phyloP scores from a whole-genome alignment of 1,140 invertebrate species.

The Protaetia brevitarsis region DNA sequence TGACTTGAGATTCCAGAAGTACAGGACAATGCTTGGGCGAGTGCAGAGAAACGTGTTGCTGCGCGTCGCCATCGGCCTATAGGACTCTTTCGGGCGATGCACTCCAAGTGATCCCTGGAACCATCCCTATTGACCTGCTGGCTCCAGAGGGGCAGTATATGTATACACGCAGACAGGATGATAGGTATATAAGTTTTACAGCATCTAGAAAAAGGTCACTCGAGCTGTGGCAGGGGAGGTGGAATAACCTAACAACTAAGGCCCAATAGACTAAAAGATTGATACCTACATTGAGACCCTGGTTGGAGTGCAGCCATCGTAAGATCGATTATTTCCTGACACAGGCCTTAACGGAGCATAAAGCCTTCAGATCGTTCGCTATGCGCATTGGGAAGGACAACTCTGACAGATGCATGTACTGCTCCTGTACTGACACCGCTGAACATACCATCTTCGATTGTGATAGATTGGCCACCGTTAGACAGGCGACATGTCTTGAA shows the following conservation, averaged over 20 bases:
- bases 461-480: no score
- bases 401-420: no score
- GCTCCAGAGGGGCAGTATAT: conserved; percentile 17
- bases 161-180: not conserved
- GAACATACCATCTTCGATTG: no score
- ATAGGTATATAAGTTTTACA: not conserved
- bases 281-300: conserved; percentile 14
- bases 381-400: not conserved
- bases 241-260: conserved; percentile 6
- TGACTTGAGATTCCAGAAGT: conserved; percentile 5
- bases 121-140: conserved; percentile 13
- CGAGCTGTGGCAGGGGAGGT: conserved; percentile 24
- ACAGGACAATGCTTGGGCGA: conserved; percentile 8
- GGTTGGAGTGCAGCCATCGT: conserved; percentile 23
- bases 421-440: no score
- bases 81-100: conserved; percentile 26
- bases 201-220: not conserved
- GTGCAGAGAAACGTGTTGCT: conserved; percentile 24
- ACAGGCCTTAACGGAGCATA: conserved; percentile 18
- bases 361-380: conserved; percentile 16
- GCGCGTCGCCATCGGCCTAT: conserved; percentile 12
- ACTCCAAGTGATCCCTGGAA: conserved; percentile 22
- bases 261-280: conserved; percentile 26
- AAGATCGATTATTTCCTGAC: conserved; percentile 14
- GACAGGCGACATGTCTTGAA: no score